Conservation (phyloP, 2,113 vertebrate species). For the Stercorarius parasiticus region DNA sequence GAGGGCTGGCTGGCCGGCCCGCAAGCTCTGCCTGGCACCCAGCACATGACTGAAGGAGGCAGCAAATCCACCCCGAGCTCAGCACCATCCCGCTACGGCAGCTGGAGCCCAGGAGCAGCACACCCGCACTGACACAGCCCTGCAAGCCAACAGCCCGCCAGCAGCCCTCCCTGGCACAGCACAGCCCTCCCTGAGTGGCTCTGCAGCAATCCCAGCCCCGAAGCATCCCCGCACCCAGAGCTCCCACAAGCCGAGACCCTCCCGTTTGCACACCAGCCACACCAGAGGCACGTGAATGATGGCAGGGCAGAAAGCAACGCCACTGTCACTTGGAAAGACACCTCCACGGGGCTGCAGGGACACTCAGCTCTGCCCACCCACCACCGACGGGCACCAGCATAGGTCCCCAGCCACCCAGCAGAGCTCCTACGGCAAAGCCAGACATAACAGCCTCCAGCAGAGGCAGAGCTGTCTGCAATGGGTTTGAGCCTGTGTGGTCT, state of each 20-base stretch:
- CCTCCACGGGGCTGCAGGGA: background rate
- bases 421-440: background rate
- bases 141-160: background rate
- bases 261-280: fast-evolving
- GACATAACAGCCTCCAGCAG: slow-evolving; percentile 26
- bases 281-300: fast-evolving
- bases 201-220: background rate
- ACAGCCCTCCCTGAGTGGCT: background rate
- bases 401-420: background rate
- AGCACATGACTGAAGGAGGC: fast-evolving
- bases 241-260: fast-evolving
- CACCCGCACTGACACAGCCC: background rate
- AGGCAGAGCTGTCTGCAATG: slow-evolving; percentile 32
- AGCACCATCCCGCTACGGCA: background rate
- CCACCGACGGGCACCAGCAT: background rate
- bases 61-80: background rate
- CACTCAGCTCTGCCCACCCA: background rate
- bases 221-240: background rate
- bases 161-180: background rate
- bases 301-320: fast-evolving
- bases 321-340: background rate
- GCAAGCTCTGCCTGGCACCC: background rate
- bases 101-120: background rate
- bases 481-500: slow-evolving; percentile 59
- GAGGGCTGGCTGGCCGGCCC: background rate